Percentiles rank a stretch among this genome's conserved stretches.
These are phyloP conservation scores for Natrix natrix DNA, from an alignment of 2,797 vertebrate genomes.

Conservation along the genomic window DNA sequence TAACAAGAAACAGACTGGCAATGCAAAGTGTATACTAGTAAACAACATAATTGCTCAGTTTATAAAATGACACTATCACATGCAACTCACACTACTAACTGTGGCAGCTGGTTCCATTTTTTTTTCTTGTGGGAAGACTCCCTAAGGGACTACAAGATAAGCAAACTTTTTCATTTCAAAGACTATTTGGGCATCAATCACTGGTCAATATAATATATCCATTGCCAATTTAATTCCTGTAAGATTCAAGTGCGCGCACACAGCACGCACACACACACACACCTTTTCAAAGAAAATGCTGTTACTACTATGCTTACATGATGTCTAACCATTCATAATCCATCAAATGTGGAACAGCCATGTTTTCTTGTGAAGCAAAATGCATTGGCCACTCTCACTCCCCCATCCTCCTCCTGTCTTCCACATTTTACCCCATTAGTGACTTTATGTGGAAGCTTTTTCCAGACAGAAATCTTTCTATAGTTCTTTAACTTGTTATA, in stretches of 20 bases:
- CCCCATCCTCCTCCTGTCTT: neutral
- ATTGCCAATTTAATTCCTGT: neutral
- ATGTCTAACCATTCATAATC: neutral
- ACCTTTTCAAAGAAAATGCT: neutral
- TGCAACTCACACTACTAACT: neutral
- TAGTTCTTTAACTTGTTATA: neutral
- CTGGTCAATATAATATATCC: neutral
- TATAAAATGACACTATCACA: neutral
- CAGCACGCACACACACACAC: too few relatives aligned
- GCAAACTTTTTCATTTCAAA: neutral
- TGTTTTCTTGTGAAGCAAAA: neutral
- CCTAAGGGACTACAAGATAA: neutral
- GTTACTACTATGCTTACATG: neutral
- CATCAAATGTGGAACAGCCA: neutral
- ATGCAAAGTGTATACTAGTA: neutral
- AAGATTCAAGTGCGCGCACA: neutral
- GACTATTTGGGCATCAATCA: neutral
- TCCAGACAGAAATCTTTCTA: neutral
- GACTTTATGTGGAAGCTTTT: too few relatives aligned
- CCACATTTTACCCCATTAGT: neutral
- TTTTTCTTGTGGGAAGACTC: neutral
- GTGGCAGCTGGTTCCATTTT: neutral
- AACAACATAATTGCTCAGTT: neutral
- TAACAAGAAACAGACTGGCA: neutral
- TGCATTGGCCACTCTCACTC: neutral